phyloP scores from a whole-genome alignment of 2,113 vertebrate genomes.

The Pica pica region DNA sequence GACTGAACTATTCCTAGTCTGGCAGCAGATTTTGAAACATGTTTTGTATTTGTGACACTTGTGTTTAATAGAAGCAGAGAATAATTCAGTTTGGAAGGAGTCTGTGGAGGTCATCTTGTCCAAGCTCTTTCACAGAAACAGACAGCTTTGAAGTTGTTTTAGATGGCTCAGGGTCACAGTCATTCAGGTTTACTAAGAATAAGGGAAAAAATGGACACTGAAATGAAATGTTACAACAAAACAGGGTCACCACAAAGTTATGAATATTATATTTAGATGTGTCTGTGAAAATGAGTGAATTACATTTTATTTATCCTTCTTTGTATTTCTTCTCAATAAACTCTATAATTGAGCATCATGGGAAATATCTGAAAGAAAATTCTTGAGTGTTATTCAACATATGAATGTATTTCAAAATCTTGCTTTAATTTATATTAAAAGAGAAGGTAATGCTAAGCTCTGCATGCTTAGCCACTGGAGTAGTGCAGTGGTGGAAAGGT shows the following conservation, averaged over 20 bases:
- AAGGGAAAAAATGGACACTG: background rate
- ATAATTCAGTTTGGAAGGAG: background rate
- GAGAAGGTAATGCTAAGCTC: background rate
- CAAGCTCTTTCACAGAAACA: background rate
- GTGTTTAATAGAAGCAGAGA: background rate
- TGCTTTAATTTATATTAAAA: background rate
- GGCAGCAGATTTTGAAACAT: background rate
- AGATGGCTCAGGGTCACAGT: background rate
- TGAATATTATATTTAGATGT: background rate
- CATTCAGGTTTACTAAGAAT: background rate
- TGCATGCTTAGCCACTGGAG: background rate
- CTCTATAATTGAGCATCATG: background rate
- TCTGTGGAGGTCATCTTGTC: background rate
- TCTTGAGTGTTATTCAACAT: background rate
- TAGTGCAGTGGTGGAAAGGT: background rate
- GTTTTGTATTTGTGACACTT: background rate
- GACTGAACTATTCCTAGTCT: background rate
- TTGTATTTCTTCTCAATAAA: background rate
- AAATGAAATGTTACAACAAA: background rate
- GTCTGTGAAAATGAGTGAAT: background rate
- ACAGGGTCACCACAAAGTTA: background rate
- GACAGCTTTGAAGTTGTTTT: background rate
- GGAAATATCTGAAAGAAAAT: background rate
- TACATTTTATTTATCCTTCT: background rate
- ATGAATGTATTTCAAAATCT: background rate